Evolutionary conservation across 2,888 invertebrate genomes (phyloP), one percentile per base, ranked within the genome.

Genomic region (Meloe dianella): DNA sequence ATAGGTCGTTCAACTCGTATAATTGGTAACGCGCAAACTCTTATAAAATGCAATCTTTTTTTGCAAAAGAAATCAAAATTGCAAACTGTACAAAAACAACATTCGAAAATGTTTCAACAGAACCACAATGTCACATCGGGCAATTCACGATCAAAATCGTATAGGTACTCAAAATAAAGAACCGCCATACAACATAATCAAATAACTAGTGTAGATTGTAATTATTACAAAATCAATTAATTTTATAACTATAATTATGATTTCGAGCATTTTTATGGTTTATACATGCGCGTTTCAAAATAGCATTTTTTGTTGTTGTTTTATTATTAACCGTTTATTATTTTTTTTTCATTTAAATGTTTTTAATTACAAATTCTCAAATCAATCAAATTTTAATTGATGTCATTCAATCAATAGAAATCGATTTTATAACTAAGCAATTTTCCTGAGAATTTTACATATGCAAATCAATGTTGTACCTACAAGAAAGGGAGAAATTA

Each of bases 1-100:
- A 79, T 80, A 74, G 80, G 80, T 81, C 80, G 80, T 81, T 81
- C 80, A 79, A 77, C 80, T 77, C 77, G 69, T 71, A 70, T 73
- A 74, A 74, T 30, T 54, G 27, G 76, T 73, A 75, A 65, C 66
- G 65, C 76, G 72, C 77, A 73, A 69, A 69, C 74, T 71, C 57
- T 35, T 65, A 64, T 61, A 69, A 58, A 65, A 67, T 74, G 77
- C 75, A 75, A 72, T 74, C 72, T 71, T 70, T 67, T 47, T 41
- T 35, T n/a, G 20, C 47, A 20, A 20, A 47, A 47, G 47, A 47
- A 47, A 65, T 65, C 62, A 61, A 64, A 54, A 51, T 54, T 47
- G 47, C 47, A 20, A 47, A 41, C 47, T 20, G 9, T 20, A 47
- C 17, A 47, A 20, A 47, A 47, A 47, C 38, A 41, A 41, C 38